Evolutionary conservation across 2,797 vertebrate species (phyloP), one percentile per base, ranked within the genome.

Genomic region (Jordanella pulchra): DNA sequence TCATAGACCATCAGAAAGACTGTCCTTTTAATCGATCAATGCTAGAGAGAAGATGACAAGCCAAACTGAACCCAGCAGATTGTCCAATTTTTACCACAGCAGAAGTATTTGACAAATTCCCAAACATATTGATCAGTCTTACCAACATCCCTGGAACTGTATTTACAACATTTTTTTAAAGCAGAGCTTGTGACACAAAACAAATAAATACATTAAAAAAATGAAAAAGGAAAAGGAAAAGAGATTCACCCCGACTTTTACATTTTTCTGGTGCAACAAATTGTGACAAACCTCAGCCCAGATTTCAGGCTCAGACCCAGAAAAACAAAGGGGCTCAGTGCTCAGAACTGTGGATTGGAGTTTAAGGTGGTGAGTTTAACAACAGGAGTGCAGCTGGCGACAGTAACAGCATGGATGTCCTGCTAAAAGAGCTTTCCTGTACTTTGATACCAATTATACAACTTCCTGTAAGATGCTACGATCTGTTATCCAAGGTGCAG

Each of bases 321-420:
- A 0, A 1, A 27, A n/a, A 54, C 15, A 3, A 53, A 32, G 44
- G 51, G n/a, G 9, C 11, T 39, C 51, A 76, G 44, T 50, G 23
- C 23, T 80, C 13, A 35, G 27, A 76, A 56, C 71, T 79, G 44
- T 60, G 73, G 50, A 11, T 73, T 23, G 32, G 56, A 35, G 30
- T 9, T 55, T 27, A 18, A 6, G 47, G 47, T 3, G 47, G 14
- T 21, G 14, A 2, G 14, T 15, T 7, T 3, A 66, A 67, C 39
- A 23, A 60, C 1, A 61, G 53, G 67, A 73, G 61, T 61, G 45
- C 35, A 60, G 53, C 51, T 42, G 65, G 15, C 6, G 45, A 32
- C 45, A 44, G 7, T 15, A 50, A 28, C 56, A 48, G 47, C 51
- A 21, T 23, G 21, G 12, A 47, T 21, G 35, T 21, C 66, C 67